These are phyloP conservation scores for Mellivora capensis DNA, from an alignment of 2,113 vertebrate species.

Conservation along the genomic window DNA sequence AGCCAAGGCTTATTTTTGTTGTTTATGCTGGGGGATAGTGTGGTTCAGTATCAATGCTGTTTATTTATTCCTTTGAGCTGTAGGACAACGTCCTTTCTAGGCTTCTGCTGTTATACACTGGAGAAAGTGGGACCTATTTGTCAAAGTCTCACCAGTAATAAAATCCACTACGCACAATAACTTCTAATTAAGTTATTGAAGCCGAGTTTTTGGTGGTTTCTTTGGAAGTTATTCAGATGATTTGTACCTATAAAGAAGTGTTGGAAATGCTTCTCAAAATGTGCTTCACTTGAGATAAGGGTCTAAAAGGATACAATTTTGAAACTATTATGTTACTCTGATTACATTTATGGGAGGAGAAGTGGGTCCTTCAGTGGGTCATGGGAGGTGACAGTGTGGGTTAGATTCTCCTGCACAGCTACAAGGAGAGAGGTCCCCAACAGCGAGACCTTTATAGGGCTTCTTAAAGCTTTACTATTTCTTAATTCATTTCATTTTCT, in stretches of 20 bases:
- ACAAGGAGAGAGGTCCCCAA: neutral
- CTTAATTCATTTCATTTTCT: constrained; percentile 33
- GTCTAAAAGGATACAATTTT: neutral
- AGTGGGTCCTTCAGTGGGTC: neutral
- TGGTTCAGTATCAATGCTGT: neutral
- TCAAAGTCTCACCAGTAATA: constrained; percentile 31
- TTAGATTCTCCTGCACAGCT: neutral
- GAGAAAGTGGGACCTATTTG: neutral
- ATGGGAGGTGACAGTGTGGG: neutral
- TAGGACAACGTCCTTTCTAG: neutral
- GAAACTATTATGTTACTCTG: neutral
- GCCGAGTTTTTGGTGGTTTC: neutral
- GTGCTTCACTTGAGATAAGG: neutral
- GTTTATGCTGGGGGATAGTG: neutral
- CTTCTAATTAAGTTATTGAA: constrained; percentile 40
- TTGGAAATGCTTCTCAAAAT: neutral
- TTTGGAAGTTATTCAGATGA: neutral
- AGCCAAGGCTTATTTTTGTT: neutral
- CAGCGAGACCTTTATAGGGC: neutral
- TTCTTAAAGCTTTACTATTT: constrained; percentile 11
- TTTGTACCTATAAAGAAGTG: neutral
- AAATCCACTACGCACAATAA: neutral
- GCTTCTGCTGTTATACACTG: neutral
- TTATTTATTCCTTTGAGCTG: constrained; percentile 21
- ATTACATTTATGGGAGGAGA: neutral